Evolutionary conservation across 2,113 vertebrate genomes (phyloP).

Genomic region (pig (Sus scrofa)): T2T-Sscrofa CM000815.6:116395501-116396000

Average conservation of each 20-base stretch:
- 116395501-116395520: neutral
- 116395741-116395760: conserved; percentile 54
- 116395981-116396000: neutral
- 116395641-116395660: conserved; percentile 71
- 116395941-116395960: neutral
- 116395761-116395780: neutral
- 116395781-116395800: too few species aligned
- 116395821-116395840: too few species aligned
- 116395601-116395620: conserved; percentile 61
- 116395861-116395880: too few species aligned
- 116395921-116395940: too few species aligned
- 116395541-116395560: conserved; percentile 45
- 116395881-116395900: too few species aligned
- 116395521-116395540: neutral
- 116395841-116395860: too few species aligned
- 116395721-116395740: conserved; percentile 54
- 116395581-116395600: conserved; percentile 77
- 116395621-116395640: conserved; percentile 84
- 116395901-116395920: too few species aligned
- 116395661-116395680: conserved; percentile 75
- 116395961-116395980: neutral
- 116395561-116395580: conserved; percentile 69
- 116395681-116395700: conserved; percentile 58
- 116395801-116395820: too few species aligned
- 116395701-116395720: conserved; percentile 18